Percentiles rank a stretch among this genome's conserved stretches.
These are phyloP conservation scores for Channa striata DNA, from an alignment of 2,797 vertebrate genomes.

Conservation along the genomic window DNA sequence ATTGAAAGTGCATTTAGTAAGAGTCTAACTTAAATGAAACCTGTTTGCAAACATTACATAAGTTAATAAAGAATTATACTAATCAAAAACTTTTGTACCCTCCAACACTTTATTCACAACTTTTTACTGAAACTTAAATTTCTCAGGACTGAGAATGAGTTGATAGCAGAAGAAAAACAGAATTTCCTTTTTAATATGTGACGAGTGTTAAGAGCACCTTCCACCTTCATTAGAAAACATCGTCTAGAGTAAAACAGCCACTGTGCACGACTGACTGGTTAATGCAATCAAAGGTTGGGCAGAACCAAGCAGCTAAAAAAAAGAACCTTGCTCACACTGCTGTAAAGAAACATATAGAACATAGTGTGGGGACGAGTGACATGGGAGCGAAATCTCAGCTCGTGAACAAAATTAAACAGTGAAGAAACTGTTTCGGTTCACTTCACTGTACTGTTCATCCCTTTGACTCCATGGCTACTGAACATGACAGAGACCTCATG, in stretches of 20 bases:
- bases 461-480: conserved; percentile 30
- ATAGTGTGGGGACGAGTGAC: background rate
- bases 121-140: conserved; percentile 63
- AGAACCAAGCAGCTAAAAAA: conserved; percentile 51
- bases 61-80: too few species aligned
- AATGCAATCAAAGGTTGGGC: conserved; percentile 49
- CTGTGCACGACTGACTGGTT: conserved; percentile 41
- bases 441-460: conserved; percentile 10
- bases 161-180: conserved; percentile 30
- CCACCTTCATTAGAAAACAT: conserved; percentile 30
- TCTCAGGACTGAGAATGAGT: conserved; percentile 47
- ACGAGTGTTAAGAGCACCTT: conserved; percentile 11
- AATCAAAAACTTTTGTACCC: conserved; percentile 65
- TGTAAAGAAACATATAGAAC: conserved; percentile 12
- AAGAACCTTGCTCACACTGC: conserved; percentile 27
- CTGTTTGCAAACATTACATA: conserved; percentile 75
- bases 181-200: conserved; percentile 32
- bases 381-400: conserved; percentile 25
- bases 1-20: conserved; percentile 91
- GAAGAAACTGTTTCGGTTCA: conserved; percentile 15
- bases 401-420: conserved; percentile 11
- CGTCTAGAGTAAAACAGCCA: conserved; percentile 47
- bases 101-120: conserved; percentile 57
- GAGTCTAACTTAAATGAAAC: conserved; percentile 81
- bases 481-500: conserved; percentile 32